These are phyloP conservation scores for Nasonia oneida DNA, from an alignment of 2,888 invertebrate species.

Conservation along the genomic window DNA sequence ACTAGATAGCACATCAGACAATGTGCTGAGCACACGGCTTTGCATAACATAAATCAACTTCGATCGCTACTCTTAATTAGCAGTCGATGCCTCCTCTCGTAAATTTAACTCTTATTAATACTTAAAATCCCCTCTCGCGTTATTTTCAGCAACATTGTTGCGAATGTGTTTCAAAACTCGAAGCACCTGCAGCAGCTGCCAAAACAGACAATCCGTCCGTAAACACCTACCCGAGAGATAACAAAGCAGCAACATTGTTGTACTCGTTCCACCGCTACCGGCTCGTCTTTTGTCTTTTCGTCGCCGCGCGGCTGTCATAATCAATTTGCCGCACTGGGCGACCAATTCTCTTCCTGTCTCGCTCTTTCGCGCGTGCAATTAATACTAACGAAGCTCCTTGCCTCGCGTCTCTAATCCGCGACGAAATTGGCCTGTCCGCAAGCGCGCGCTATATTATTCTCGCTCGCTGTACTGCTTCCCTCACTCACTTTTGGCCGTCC, in stretches of 20 bases:
- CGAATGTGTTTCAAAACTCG: background rate
- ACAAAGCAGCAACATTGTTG: conserved; percentile 34
- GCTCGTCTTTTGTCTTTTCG: conserved; percentile 17
- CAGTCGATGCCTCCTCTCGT: background rate
- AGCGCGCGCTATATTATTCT: conserved; percentile 75
- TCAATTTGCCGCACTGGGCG: conserved; percentile 31
- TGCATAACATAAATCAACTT: background rate
- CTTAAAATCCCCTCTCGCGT: background rate
- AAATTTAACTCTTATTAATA: background rate
- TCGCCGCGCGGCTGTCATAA: conserved; percentile 21
- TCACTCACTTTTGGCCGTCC: conserved; percentile 66
- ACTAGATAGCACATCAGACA: background rate
- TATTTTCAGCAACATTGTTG: background rate
- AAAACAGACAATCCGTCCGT: background rate
- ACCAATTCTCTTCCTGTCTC: conserved; percentile 55
- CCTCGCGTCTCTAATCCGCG: conserved; percentile 61
- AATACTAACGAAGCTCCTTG: conserved; percentile 60
- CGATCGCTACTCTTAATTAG: background rate
- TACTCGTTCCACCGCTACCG: background rate
- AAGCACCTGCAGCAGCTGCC: background rate
- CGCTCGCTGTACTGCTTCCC: conserved; percentile 66
- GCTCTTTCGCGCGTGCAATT: conserved; percentile 61
- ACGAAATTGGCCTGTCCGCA: conserved; percentile 74
- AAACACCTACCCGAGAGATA: background rate
- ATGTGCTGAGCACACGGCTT: background rate